These are phyloP conservation scores for Caenorhabditis latens DNA, from an alignment of 1,140 invertebrate genomes.

Conservation along the genomic window DNA sequence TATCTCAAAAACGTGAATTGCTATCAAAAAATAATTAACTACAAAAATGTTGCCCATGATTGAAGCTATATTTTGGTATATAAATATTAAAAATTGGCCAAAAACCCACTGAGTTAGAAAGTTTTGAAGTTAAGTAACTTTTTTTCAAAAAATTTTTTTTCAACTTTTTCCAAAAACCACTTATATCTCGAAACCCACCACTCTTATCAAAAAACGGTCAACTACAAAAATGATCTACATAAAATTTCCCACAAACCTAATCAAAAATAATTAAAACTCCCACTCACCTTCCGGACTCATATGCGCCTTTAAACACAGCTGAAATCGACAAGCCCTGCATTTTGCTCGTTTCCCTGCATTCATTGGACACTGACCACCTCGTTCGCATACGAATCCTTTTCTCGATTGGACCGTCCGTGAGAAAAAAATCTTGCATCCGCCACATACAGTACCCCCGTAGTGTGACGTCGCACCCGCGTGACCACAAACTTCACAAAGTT, in stretches of 20 bases:
- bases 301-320: conserved; percentile 37
- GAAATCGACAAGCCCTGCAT: conserved; percentile 35
- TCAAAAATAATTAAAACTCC: background rate
- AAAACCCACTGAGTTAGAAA: no score
- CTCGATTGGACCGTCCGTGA: conserved; percentile 6
- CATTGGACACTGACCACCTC: conserved; percentile 31
- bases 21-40: no score
- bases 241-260: background rate
- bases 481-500: conserved; percentile 24
- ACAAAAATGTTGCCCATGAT: no score
- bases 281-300: conserved; percentile 28
- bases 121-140: no score
- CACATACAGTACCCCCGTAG: conserved; percentile 46
- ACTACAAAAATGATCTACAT: background rate
- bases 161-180: no score
- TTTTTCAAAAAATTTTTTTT: no score
- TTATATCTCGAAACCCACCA: no score
- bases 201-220: background rate
- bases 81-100: no score
- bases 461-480: conserved; percentile 19
- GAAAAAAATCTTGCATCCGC: conserved; percentile 41
- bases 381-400: conserved; percentile 27
- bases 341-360: conserved; percentile 22
- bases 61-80: no score
- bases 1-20: no score